Evolutionary conservation across 2,797 vertebrate species (phyloP).

Genomic region (Acrossocheilus wenchowensis): DNA sequence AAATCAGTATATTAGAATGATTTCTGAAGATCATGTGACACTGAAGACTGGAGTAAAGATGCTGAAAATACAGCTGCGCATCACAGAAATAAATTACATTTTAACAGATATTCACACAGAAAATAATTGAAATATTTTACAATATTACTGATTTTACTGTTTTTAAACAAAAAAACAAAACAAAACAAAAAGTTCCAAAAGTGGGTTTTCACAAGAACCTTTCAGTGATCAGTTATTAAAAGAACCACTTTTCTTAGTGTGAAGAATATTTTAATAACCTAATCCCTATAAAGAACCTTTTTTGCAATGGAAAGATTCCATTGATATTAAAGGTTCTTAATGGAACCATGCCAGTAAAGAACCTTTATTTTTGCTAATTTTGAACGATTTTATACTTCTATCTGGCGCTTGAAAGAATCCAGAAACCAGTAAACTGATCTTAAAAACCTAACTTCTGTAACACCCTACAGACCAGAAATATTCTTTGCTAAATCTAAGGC

Average conservation of each 20-base stretch:
- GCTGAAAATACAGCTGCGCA: background rate
- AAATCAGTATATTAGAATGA: background rate
- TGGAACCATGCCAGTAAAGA: background rate
- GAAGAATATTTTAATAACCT: background rate
- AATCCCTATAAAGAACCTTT: background rate
- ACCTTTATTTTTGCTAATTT: background rate
- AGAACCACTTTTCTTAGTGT: background rate
- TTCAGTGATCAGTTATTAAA: background rate
- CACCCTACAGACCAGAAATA: background rate
- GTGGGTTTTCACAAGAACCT: background rate
- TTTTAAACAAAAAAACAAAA: background rate
- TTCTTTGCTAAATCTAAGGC: background rate
- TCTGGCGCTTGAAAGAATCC: too few species aligned
- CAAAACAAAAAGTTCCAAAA: background rate
- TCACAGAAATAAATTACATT: background rate
- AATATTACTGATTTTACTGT: background rate
- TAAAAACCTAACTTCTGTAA: background rate
- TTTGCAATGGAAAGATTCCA: background rate
- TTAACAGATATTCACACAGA: background rate
- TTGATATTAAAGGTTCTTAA: background rate
- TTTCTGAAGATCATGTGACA: slow-evolving; percentile 5
- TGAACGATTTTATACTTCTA: background rate
- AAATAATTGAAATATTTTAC: background rate
- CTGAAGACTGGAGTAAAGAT: background rate
- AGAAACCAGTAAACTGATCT: background rate